Percentiles rank a stretch among this genome's conserved stretches.
phyloP scores from a whole-genome alignment of 2,888 invertebrate genomes.

The Clitarchus hookeri region DNA sequence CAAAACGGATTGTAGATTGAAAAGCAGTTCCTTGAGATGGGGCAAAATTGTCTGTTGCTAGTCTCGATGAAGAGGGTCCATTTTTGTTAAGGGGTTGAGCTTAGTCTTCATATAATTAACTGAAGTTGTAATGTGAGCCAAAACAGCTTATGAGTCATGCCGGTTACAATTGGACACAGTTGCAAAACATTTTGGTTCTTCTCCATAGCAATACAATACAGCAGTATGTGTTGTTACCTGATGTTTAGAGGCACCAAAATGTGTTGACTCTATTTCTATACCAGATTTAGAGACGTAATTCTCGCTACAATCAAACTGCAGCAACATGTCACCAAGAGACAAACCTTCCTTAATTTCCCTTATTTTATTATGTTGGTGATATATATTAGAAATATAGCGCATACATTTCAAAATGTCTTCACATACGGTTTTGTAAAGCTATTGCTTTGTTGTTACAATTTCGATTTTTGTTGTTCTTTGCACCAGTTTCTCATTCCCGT shows the following conservation, averaged over 20 bases:
- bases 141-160: neutral
- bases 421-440: too few relatives aligned
- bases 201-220: neutral
- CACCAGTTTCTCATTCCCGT: neutral
- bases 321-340: too few relatives aligned
- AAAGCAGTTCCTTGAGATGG: too few relatives aligned
- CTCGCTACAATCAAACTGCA: neutral
- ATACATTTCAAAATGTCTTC: too few relatives aligned
- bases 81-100: too few relatives aligned
- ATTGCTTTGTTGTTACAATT: too few relatives aligned
- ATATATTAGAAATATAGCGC: too few relatives aligned
- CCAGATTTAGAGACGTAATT: neutral
- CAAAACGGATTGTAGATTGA: too few relatives aligned
- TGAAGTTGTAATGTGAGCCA: neutral
- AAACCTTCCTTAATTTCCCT: neutral
- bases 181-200: neutral
- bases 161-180: neutral
- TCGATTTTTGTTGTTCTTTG: too few relatives aligned
- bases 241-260: neutral
- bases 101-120: neutral
- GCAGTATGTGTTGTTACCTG: too few relatives aligned
- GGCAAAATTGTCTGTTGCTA: too few relatives aligned
- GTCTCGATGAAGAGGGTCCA: too few relatives aligned
- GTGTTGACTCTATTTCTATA: neutral
- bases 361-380: neutral